Percentiles rank a stretch among this genome's conserved stretches.
Evolutionary conservation across 2,888 invertebrate species (phyloP).

Genomic region (Oxyscelio sp.): DNA sequence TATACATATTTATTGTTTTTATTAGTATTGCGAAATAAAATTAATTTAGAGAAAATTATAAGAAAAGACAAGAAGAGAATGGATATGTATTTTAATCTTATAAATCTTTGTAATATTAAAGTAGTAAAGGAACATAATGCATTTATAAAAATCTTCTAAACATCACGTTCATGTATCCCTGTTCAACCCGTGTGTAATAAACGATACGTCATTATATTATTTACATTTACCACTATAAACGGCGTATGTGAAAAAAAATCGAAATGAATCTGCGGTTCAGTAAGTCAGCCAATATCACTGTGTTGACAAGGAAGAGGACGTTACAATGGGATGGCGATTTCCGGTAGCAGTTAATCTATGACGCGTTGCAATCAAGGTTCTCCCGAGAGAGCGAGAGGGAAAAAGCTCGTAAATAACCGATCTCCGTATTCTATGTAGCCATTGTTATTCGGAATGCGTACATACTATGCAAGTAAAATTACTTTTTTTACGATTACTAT

Average conservation of each 20-base stretch:
- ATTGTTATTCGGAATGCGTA: conserved; percentile 66
- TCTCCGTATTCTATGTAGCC: conserved; percentile 56
- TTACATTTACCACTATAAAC: conserved; percentile 66
- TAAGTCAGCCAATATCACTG: conserved; percentile 74
- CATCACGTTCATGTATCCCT: too few relatives aligned
- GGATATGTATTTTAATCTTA: too few relatives aligned
- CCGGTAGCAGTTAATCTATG: conserved; percentile 75
- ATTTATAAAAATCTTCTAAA: too few relatives aligned
- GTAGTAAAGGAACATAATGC: too few relatives aligned
- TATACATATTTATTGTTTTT: too few relatives aligned
- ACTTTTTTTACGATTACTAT: conserved; percentile 66
- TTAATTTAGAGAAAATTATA: too few relatives aligned
- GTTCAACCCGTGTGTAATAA: too few relatives aligned
- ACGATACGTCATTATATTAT: conserved; percentile 60
- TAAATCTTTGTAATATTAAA: too few relatives aligned
- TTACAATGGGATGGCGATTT: conserved; percentile 75
- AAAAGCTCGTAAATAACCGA: conserved; percentile 71
- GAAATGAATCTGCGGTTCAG: conserved; percentile 68
- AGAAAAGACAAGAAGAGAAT: too few relatives aligned
- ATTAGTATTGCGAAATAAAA: too few relatives aligned
- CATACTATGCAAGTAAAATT: conserved; percentile 58
- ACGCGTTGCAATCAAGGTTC: conserved; percentile 74
- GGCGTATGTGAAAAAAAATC: conserved; percentile 66
- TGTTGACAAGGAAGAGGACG: conserved; percentile 74
- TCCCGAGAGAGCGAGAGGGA: conserved; percentile 42